Evolutionary conservation across 2,888 invertebrate species (phyloP).

Genomic region (Nemotelus pantherinus): DNA sequence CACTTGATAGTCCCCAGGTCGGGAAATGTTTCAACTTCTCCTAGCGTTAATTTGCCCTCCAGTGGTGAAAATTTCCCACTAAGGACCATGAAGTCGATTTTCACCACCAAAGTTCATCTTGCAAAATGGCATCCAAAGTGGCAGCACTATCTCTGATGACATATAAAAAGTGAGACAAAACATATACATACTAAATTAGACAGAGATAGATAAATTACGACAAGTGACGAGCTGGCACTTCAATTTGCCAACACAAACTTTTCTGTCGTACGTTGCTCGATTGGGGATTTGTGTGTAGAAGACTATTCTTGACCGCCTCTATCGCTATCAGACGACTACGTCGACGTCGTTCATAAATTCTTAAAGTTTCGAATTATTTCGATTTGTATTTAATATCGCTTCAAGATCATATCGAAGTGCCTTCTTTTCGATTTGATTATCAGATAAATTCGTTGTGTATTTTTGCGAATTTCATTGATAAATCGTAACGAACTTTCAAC

Average conservation of each 20-base stretch:
- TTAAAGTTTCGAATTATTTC: not conserved
- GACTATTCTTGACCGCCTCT: not conserved
- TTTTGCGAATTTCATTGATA: not conserved
- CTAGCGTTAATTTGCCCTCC: too few species aligned
- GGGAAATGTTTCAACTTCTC: too few species aligned
- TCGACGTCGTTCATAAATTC: constrained; percentile 1
- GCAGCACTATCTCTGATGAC: too few species aligned
- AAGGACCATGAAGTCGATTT: too few species aligned
- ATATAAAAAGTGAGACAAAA: too few species aligned
- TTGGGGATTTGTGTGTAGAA: not conserved
- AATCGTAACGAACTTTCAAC: too few species aligned
- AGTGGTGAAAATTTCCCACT: too few species aligned
- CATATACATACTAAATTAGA: not conserved
- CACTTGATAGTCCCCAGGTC: too few species aligned
- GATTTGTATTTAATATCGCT: not conserved
- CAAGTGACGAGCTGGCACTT: constrained; percentile 40
- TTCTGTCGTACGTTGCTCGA: not conserved
- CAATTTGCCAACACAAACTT: constrained; percentile 29
- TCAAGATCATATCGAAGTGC: not conserved
- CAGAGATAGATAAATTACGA: not conserved
- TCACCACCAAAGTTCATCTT: too few species aligned
- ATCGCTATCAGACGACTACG: not conserved
- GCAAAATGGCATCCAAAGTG: too few species aligned
- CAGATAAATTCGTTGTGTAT: not conserved
- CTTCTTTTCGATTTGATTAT: not conserved